Percentiles rank a stretch among this genome's conserved stretches.
Evolutionary conservation across 2,113 vertebrate species (phyloP).

Genomic region (Cinclus cinclus): DNA sequence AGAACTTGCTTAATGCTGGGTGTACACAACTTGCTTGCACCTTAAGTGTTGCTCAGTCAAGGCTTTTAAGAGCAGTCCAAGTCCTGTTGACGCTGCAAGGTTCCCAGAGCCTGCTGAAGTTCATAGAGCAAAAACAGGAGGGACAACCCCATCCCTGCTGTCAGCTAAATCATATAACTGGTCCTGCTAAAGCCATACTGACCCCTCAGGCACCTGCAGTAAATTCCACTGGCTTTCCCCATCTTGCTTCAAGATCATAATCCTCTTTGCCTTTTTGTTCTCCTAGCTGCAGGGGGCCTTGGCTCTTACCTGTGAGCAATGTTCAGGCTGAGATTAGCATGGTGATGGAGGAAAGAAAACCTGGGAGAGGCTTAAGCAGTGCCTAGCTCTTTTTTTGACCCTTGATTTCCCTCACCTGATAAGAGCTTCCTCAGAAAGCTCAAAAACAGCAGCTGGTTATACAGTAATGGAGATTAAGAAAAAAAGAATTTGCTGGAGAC

Average conservation of each 20-base stretch:
- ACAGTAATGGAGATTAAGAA: conserved; percentile 12
- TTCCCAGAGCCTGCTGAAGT: not conserved
- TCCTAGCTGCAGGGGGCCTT: not conserved
- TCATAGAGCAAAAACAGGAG: not conserved
- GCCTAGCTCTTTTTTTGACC: not conserved
- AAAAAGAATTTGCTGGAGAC: not conserved
- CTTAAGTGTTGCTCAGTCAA: not conserved
- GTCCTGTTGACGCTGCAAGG: not conserved
- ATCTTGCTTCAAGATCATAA: not conserved
- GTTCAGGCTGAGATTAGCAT: not conserved
- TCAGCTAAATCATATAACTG: not conserved
- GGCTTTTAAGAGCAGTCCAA: not conserved
- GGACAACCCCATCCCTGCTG: not conserved
- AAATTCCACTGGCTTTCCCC: not conserved
- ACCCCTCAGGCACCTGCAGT: not conserved
- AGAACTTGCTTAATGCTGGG: not conserved
- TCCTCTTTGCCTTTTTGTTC: not conserved
- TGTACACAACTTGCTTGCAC: not conserved
- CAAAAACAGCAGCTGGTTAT: conserved; percentile 19
- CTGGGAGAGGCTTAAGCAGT: not conserved
- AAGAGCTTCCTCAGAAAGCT: conserved; percentile 1
- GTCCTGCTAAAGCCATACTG: not conserved
- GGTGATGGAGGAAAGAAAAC: not conserved
- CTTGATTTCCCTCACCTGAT: conserved; percentile 20
- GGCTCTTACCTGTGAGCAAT: not conserved